Conservation (phyloP, 2,797 vertebrate species). For the Darevskia nairensis region DNA sequence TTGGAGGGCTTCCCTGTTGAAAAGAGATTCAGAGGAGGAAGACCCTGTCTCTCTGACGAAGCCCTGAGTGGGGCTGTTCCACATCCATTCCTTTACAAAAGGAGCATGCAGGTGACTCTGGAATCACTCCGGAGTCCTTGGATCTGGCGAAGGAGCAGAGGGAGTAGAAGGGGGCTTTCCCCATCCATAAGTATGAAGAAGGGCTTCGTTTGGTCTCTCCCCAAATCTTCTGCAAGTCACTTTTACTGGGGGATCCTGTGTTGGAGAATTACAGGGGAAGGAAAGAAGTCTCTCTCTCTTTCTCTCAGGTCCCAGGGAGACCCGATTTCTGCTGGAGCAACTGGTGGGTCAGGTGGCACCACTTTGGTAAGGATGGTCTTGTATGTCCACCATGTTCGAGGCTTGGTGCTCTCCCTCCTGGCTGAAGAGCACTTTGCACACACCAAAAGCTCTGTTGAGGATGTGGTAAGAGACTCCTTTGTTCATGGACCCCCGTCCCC, state of each 20-base stretch:
- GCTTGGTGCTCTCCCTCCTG: constrained; percentile 87
- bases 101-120: neutral
- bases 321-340: neutral
- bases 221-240: neutral
- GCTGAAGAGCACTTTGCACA: constrained; percentile 82
- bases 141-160: neutral
- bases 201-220: neutral
- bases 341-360: rapidly evolving
- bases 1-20: neutral
- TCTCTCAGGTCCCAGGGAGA: neutral
- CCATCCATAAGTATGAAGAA: no score
- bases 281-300: neutral
- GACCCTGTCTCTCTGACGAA: neutral
- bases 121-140: neutral
- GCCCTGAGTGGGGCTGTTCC: neutral
- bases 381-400: constrained; percentile 89
- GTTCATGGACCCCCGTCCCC: no score
- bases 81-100: neutral
- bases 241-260: neutral
- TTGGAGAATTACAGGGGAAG: neutral
- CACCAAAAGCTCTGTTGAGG: constrained; percentile 78
- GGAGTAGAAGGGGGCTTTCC: no score
- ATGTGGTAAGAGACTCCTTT: constrained; percentile 86
- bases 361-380: constrained; percentile 80
- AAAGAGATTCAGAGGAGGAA: neutral